These are phyloP conservation scores for Eupithecia vulgata DNA, from an alignment of 2,888 invertebrate species.

Conservation along the genomic window DNA sequence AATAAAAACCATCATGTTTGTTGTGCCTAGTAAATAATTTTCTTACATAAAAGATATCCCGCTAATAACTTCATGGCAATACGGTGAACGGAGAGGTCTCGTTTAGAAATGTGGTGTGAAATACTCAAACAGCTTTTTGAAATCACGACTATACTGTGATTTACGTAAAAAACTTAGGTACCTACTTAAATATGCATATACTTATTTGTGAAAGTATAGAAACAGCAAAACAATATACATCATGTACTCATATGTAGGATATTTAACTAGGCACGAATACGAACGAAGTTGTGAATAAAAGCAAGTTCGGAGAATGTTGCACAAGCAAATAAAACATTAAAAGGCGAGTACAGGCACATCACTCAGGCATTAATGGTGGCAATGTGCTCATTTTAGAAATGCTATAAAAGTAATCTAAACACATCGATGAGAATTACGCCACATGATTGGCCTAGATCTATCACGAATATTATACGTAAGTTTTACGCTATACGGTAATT, in stretches of 20 bases:
- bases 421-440: conserved; percentile 23
- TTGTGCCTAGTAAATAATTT: too few relatives aligned
- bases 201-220: neutral
- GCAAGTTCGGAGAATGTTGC: conserved; percentile 1
- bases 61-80: too few relatives aligned
- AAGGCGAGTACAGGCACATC: conserved; percentile 20
- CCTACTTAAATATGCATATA: too few relatives aligned
- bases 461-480: neutral
- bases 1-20: too few relatives aligned
- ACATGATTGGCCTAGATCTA: conserved; percentile 5
- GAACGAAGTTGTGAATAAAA: neutral
- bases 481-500: neutral
- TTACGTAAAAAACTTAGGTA: too few relatives aligned
- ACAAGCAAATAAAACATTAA: conserved; percentile 15
- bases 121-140: too few relatives aligned
- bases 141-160: too few relatives aligned
- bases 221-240: neutral
- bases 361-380: conserved; percentile 15
- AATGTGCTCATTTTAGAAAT: conserved; percentile 31
- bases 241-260: neutral
- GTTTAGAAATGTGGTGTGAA: too few relatives aligned
- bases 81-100: too few relatives aligned
- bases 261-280: neutral
- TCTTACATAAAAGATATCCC: too few relatives aligned
- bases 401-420: conserved; percentile 31